These are phyloP conservation scores for Ctenosaura bakeri DNA, from an alignment of 2,797 vertebrate genomes.

Conservation along the genomic window DNA sequence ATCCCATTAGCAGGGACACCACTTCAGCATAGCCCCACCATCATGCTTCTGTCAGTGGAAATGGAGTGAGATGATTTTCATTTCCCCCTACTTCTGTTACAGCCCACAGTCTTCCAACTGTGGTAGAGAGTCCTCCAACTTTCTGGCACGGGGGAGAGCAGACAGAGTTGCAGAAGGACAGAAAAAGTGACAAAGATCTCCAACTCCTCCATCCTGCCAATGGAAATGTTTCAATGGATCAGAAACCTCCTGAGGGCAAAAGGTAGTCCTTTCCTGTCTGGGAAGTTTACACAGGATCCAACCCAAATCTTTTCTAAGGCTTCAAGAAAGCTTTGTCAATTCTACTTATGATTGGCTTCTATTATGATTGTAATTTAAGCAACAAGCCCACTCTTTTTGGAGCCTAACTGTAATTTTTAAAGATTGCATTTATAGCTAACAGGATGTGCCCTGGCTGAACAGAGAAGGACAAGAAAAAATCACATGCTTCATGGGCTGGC, in stretches of 20 bases:
- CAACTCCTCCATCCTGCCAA: neutral
- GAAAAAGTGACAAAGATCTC: neutral
- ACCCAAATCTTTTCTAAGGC: neutral
- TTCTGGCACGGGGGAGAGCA: too few relatives aligned
- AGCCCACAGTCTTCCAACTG: neutral
- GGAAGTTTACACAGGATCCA: neutral
- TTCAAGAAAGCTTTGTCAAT: neutral
- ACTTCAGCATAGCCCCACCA: neutral
- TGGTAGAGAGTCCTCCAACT: too few relatives aligned
- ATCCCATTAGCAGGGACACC: neutral
- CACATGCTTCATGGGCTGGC: too few relatives aligned
- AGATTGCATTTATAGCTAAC: neutral
- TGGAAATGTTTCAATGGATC: neutral
- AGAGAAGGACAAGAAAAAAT: neutral
- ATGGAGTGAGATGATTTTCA: neutral
- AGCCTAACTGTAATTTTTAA: neutral
- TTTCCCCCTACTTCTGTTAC: neutral
- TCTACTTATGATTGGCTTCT: neutral
- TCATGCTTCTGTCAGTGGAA: too few relatives aligned
- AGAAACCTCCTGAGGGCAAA: too few relatives aligned
- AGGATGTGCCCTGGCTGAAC: neutral
- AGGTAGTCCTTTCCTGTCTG: too few relatives aligned
- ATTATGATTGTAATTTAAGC: too few relatives aligned
- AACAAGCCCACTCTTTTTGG: neutral
- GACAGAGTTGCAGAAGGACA: neutral